Evolutionary conservation across 2,797 vertebrate genomes (phyloP).

Genomic region (Neomorphus geoffroyi): DNA sequence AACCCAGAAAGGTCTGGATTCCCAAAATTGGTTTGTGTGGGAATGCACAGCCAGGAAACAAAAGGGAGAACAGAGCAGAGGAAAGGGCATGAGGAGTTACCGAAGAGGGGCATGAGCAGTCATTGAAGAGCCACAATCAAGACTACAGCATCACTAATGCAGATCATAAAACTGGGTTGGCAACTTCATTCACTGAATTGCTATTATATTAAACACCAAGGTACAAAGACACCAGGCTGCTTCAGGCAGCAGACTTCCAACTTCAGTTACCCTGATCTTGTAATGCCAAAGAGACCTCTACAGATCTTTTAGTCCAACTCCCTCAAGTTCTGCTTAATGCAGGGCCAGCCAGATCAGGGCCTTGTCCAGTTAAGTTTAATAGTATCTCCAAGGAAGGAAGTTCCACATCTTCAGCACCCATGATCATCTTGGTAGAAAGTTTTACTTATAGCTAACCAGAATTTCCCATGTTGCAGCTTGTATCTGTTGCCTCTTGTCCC

Average conservation of each 20-base stretch:
- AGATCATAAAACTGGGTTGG: background rate
- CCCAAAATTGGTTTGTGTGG: background rate
- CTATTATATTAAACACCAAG: background rate
- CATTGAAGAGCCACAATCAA: background rate
- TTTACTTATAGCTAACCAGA: background rate
- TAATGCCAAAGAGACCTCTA: background rate
- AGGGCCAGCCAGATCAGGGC: background rate
- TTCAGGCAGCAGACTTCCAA: background rate
- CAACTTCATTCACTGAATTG: background rate
- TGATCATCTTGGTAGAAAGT: background rate
- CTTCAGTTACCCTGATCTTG: too few relatives aligned
- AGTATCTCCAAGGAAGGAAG: background rate
- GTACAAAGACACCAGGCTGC: background rate
- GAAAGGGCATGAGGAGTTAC: background rate
- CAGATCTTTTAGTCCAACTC: background rate
- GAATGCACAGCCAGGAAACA: background rate
- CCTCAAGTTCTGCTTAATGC: background rate
- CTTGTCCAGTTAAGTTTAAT: background rate
- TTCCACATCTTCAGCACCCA: background rate
- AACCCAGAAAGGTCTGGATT: background rate
- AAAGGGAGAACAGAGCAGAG: background rate
- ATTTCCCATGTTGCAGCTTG: background rate
- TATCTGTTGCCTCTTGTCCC: background rate
- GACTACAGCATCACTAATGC: background rate
- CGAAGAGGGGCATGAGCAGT: too few relatives aligned